Percentiles rank a stretch among this genome's conserved stretches.
phyloP scores from a whole-genome alignment of 2,888 invertebrate genomes.

The Trisateles emortualis region DNA sequence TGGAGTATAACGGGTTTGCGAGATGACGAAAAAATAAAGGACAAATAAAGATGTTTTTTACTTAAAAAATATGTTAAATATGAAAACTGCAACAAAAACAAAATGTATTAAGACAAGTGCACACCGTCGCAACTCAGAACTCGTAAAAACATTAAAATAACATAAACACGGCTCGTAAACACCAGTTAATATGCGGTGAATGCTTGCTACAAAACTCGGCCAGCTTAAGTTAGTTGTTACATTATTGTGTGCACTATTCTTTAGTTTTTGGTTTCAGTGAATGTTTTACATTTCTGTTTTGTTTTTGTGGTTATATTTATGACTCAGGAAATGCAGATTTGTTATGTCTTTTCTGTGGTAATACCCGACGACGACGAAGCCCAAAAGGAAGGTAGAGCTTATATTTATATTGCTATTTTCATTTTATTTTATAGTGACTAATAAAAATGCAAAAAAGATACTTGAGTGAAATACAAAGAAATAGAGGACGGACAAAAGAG shows the following conservation, averaged over 20 bases:
- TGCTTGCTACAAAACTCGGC: slow-evolving; percentile 33
- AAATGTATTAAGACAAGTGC: slow-evolving; percentile 35
- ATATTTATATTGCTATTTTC: too few relatives aligned
- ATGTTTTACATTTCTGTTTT: background rate
- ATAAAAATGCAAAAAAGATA: too few relatives aligned
- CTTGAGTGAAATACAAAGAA: too few relatives aligned
- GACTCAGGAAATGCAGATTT: background rate
- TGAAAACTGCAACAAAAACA: slow-evolving; percentile 22
- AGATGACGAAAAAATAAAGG: too few relatives aligned
- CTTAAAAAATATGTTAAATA: slow-evolving; percentile 10
- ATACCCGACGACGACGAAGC: too few relatives aligned
- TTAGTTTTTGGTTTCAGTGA: slow-evolving; percentile 20
- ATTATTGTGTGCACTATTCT: slow-evolving; percentile 17
- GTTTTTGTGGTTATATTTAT: background rate
- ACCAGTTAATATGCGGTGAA: slow-evolving; percentile 42
- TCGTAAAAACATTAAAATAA: slow-evolving; percentile 47
- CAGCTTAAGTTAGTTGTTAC: slow-evolving; percentile 22
- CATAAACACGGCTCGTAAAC: slow-evolving; percentile 49
- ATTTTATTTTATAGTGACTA: too few relatives aligned
- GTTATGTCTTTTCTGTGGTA: background rate
- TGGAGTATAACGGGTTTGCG: too few relatives aligned
- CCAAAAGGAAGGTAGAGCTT: too few relatives aligned
- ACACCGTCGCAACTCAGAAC: slow-evolving; percentile 33
- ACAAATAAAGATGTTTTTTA: too few relatives aligned
- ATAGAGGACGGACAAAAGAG: too few relatives aligned